Conservation (phyloP, 2,797 vertebrate genomes). For the Gorsachius magnificus region DNA sequence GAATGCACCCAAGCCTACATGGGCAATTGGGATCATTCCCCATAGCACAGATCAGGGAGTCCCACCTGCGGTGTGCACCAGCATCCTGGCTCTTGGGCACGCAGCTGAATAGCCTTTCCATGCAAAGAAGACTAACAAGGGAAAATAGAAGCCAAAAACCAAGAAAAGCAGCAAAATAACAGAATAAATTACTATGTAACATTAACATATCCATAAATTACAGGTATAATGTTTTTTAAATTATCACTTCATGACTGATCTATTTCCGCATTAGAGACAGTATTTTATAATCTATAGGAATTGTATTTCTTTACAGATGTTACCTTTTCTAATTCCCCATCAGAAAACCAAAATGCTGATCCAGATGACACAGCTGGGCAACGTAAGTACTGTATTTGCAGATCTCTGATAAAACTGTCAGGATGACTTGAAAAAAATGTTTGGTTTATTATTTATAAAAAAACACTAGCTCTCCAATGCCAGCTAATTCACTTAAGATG, state of each 20-base stretch:
- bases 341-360: neutral
- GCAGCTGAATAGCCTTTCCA: neutral
- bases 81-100: neutral
- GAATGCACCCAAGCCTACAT: accelerated
- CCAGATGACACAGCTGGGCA: slow-evolving; percentile 2
- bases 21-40: neutral
- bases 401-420: slow-evolving; percentile 55
- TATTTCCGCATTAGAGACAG: neutral
- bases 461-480: neutral
- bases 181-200: neutral
- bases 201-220: neutral
- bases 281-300: neutral
- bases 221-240: neutral
- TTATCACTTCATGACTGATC: neutral
- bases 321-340: neutral
- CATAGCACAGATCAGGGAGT: neutral
- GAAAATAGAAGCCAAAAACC: neutral
- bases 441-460: slow-evolving; percentile 38
- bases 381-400: neutral
- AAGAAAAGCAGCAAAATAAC: neutral
- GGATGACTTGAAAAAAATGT: slow-evolving; percentile 2
- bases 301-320: neutral
- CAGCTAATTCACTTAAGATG: slow-evolving; percentile 57
- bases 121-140: neutral
- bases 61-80: accelerated